Evolutionary conservation across 2,888 invertebrate species (phyloP).

Genomic region (Thyatira batis): DNA sequence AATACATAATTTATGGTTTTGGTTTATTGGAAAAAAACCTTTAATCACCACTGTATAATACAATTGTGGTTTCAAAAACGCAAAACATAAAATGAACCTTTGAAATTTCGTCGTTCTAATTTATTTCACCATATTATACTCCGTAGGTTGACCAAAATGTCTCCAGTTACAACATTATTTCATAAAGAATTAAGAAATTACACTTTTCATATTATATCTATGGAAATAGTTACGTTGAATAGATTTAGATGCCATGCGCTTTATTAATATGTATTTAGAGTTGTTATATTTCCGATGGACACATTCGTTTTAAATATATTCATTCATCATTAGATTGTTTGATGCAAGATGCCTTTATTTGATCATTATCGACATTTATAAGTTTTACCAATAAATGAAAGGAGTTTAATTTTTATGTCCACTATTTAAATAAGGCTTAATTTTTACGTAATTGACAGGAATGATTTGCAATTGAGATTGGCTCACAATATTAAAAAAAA

Average conservation of each 20-base stretch:
- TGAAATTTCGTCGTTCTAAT: background rate
- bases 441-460: background rate
- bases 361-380: background rate
- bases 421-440: background rate
- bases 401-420: background rate
- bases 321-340: too few relatives aligned
- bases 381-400: background rate
- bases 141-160: background rate
- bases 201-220: background rate
- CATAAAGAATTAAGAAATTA: background rate
- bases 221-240: background rate
- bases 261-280: background rate
- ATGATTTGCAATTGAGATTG: background rate
- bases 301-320: background rate
- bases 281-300: background rate
- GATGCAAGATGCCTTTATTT: background rate
- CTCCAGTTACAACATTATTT: background rate
- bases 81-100: background rate
- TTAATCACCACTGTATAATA: background rate
- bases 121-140: background rate
- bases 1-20: too few relatives aligned
- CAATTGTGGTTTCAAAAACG: background rate
- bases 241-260: too few relatives aligned
- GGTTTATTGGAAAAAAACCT: too few relatives aligned
- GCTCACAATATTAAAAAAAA: background rate